Evolutionary conservation across 1,140 invertebrate species (phyloP).

Genomic region (Theocolax elegans): DNA sequence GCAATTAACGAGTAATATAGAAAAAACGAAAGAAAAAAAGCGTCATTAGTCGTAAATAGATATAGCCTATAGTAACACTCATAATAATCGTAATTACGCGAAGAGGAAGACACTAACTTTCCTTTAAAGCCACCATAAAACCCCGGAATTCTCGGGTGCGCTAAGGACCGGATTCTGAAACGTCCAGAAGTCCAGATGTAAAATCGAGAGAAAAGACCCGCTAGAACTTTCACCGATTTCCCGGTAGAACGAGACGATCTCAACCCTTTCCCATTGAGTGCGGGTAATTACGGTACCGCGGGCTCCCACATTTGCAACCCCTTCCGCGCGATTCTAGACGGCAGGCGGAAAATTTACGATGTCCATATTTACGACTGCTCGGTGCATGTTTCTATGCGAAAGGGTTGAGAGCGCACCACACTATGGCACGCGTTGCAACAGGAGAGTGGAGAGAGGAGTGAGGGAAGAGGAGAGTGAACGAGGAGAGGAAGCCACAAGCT

Average conservation of each 20-base stretch:
- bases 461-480: background rate
- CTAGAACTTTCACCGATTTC: conserved; percentile 30
- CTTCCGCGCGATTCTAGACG: background rate
- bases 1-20: too few species aligned
- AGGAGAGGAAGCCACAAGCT: conserved; percentile 16
- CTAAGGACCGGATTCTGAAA: too few species aligned
- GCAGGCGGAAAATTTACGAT: conserved; percentile 21
- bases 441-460: too few species aligned
- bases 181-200: too few species aligned
- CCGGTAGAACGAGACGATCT: background rate
- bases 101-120: background rate
- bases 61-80: too few species aligned
- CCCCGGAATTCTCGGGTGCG: background rate
- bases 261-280: conserved; percentile 21
- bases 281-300: too few species aligned
- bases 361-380: conserved; percentile 25
- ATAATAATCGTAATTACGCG: background rate
- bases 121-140: background rate
- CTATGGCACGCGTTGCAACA: too few species aligned
- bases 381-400: background rate
- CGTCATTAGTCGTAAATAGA: too few species aligned
- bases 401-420: too few species aligned
- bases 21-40: too few species aligned
- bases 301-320: background rate
- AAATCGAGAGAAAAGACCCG: too few species aligned